Evolutionary conservation across 1,140 invertebrate species (phyloP), one percentile per base, ranked within the genome.

Genomic region (Euschistus heros): DNA sequence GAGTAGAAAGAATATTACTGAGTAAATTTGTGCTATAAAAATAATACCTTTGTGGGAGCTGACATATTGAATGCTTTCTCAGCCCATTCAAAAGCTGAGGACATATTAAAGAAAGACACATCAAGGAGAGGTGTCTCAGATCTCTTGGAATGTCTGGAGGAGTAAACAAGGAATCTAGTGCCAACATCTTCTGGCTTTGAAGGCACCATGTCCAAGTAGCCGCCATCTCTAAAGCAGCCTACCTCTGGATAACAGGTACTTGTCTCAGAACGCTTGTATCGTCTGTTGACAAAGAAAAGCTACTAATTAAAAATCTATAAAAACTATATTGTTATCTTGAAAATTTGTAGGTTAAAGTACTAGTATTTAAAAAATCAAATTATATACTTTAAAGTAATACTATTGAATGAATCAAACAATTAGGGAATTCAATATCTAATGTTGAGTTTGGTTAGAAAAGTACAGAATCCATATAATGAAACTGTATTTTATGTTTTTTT

Each of bases 161-260:
- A 70, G 65, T 85, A 86, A 57, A 86, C 76, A 8, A 84, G 78
- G 73, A 86, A 90, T 75, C 64, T 73, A 0, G 92, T 94, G 68
- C 85, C 84, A 62, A 97, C 89, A 68, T 92, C 89, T 73, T 92
- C 86, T 0, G 91, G 94, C n/a, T 86, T 78, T 42, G 87, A 86
- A 2, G 92, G 94, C 15, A 94, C 74, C 77, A 93, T 89, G 75
- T 94, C 91, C 69, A 95, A 74, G 74, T 95, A 95, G 0, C 91
- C 91, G 2, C 89, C 86, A 69, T 94, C 91, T 69, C 90, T 87
- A 76, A 96, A 97, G 72, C 94, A 97, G 6, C 94, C 94, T n/a
- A 96, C 80, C 63, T 92, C 88, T 2, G 84, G 84, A 73, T 97
- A 97, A 73, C 94, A 97, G 0, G 94, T 86, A 13, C 84, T 83